These are phyloP conservation scores for Phyto melanocephala DNA, from an alignment of 2,888 invertebrate species.

Conservation along the genomic window DNA sequence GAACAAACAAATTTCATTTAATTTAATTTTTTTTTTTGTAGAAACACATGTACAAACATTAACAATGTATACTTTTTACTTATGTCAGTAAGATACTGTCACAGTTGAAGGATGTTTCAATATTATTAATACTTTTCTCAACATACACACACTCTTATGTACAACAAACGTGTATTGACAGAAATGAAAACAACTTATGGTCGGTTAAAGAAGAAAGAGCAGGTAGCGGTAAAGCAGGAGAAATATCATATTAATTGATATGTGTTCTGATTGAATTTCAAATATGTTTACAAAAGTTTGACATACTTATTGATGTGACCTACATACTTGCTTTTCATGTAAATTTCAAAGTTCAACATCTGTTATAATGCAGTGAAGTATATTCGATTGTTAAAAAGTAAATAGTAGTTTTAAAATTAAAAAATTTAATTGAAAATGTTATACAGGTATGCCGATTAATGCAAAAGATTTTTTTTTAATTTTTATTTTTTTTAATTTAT, in stretches of 20 bases:
- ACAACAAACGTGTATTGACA: neutral
- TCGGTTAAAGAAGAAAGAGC: neutral
- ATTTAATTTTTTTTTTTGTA: no score
- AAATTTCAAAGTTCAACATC: neutral
- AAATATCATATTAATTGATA: constrained; percentile 44
- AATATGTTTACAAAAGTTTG: neutral
- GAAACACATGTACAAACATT: no score
- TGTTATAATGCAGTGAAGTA: neutral
- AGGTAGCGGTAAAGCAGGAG: neutral
- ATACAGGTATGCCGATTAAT: no score
- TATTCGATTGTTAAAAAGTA: neutral
- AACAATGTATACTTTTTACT: constrained; percentile 28
- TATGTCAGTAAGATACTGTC: constrained; percentile 47
- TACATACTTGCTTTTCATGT: no score
- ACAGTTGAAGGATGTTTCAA: constrained; percentile 40
- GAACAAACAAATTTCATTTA: no score
- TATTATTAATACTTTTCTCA: neutral
- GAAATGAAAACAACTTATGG: neutral
- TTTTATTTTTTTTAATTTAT: no score
- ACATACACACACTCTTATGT: neutral
- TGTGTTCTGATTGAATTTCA: constrained; percentile 31
- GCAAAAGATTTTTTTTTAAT: no score
- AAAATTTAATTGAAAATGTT: no score
- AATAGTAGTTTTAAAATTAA: no score
- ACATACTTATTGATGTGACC: neutral